Base-by-base conservation (phyloP, 2,113 vertebrate genomes). In the Takifugu bimaculatus region DNA sequence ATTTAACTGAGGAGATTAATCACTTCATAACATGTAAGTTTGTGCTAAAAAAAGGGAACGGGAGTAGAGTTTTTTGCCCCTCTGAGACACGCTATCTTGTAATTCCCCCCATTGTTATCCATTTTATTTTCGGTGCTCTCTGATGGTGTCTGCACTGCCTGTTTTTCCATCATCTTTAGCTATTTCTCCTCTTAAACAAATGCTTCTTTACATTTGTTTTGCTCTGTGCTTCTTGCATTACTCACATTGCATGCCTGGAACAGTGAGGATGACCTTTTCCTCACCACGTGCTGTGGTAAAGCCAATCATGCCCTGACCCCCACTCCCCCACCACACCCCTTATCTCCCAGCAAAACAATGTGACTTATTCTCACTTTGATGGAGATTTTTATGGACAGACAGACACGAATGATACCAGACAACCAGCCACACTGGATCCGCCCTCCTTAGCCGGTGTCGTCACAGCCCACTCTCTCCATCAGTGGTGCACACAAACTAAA, bases 1-100 rank as follows among this genome's bases (percentile, higher is more conserved):
- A 70, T 72, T 80, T 58, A 70, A 75, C 54, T n/a, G 53, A 57
- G 48, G 55, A 70, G 54, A 79, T 80, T 69, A 82, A 81, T 85
- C 77, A 77, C 68, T 66, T 75, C 44, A 4, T 72, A 69, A 63
- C 54, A 50, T 53, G 56, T 60, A 4, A 45, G 74, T 63, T 84
- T 76, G 32, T 26, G 11, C 55, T 26, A 56, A 56, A 67, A 60
- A 58, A 1, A 4, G 52, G 45, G 11, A 28, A 49, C 43, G 45
- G 52, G 14, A 51, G 56, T 26, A 65, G 12, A 60, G 6, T 51
- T 69, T 20, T 43, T 70, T 61, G n/a, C 39, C 35, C 54, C 29
- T 55, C 42, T 13, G 69, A 60, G 54, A 64, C 57, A 54, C 51
- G 26, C 65, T 63, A 4, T 11, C 14, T 45, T 26, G 14, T 65